These are phyloP conservation scores for Rafetus swinhoei DNA, from an alignment of 2,113 vertebrate genomes.

Conservation along the genomic window DNA sequence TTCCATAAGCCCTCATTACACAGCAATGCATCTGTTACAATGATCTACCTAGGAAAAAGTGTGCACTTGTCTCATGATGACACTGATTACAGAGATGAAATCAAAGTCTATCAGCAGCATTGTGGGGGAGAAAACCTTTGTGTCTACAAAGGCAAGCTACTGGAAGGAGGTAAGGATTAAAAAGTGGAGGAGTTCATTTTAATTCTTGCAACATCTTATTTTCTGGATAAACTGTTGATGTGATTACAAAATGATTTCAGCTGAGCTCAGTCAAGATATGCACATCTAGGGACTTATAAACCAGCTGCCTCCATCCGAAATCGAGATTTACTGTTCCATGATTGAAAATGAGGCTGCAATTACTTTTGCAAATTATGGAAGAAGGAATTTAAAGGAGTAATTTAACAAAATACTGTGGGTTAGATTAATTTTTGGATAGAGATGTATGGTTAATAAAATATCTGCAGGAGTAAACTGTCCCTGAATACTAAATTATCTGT, in stretches of 20 bases:
- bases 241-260: constrained; percentile 51
- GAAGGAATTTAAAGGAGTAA: constrained; percentile 52
- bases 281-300: constrained; percentile 51
- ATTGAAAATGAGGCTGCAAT: constrained; percentile 58
- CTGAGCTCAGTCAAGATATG: constrained; percentile 40
- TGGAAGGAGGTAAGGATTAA: constrained; percentile 86
- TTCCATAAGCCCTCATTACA: constrained; percentile 79
- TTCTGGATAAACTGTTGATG: constrained; percentile 43
- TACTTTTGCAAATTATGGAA: constrained; percentile 38
- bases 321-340: constrained; percentile 54
- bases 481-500: constrained; percentile 45
- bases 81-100: constrained; percentile 83
- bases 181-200: neutral
- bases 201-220: constrained; percentile 2
- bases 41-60: constrained; percentile 90
- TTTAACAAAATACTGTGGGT: constrained; percentile 50
- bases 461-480: constrained; percentile 18
- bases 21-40: constrained; percentile 84
- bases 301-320: constrained; percentile 57
- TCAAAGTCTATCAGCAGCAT: constrained; percentile 93
- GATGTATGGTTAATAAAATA: constrained; percentile 56
- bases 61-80: constrained; percentile 82
- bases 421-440: constrained; percentile 59
- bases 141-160: constrained; percentile 88
- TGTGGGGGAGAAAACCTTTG: constrained; percentile 97